Percentiles rank a stretch among this genome's conserved stretches.
phyloP scores from a whole-genome alignment of 2,113 vertebrate species.

The Tichodroma muraria region DNA sequence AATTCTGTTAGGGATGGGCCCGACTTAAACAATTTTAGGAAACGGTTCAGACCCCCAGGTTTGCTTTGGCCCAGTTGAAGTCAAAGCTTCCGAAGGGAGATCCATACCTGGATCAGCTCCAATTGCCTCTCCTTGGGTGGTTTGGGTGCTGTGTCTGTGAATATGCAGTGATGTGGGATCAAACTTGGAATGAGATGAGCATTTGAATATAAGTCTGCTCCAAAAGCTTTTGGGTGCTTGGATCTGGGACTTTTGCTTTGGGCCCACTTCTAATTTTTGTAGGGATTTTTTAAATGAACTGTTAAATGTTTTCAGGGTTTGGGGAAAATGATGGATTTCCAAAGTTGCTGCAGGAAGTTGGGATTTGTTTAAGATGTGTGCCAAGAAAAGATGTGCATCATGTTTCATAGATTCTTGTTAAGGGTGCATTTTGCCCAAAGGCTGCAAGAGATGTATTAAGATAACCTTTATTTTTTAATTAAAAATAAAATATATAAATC shows the following conservation, averaged over 20 bases:
- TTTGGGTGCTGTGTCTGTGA: background rate
- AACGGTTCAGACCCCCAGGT: background rate
- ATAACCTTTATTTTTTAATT: conserved; percentile 81
- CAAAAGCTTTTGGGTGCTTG: conserved; percentile 10
- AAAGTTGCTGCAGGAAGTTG: conserved; percentile 42
- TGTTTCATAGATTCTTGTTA: conserved; percentile 61
- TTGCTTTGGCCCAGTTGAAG: background rate
- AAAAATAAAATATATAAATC: conserved; percentile 71
- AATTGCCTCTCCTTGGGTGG: background rate
- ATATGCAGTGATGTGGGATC: background rate
- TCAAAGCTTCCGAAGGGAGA: background rate
- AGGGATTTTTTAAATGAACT: conserved; percentile 39
- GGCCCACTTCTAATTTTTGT: conserved; percentile 24
- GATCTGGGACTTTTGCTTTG: background rate
- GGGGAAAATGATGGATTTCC: conserved; percentile 30
- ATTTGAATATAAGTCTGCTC: conserved; percentile 62
- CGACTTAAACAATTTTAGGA: background rate
- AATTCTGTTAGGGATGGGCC: conserved; percentile 3
- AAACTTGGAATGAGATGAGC: conserved; percentile 49
- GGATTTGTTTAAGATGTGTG: conserved; percentile 64
- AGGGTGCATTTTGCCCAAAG: conserved; percentile 60
- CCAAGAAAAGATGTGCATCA: conserved; percentile 42
- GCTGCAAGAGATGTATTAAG: conserved; percentile 72
- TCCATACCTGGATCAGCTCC: background rate
- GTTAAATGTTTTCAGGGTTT: conserved; percentile 12